Conservation (phyloP, 2,888 invertebrate genomes). For the Iselma pallidipennis region DNA sequence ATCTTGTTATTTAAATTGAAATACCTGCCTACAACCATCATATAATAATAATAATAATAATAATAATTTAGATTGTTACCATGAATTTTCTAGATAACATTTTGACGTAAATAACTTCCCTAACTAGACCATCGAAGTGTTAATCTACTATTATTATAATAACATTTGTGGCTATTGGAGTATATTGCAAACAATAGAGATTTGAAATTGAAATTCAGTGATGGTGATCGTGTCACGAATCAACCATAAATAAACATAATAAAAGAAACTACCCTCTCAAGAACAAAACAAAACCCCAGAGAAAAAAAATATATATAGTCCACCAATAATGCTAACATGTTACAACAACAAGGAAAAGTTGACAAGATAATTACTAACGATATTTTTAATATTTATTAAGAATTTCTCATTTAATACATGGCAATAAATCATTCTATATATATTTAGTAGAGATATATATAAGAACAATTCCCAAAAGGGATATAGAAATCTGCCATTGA, state of each 20-base stretch:
- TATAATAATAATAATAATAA: too few species aligned
- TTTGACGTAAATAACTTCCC: neutral
- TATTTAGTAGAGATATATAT: too few species aligned
- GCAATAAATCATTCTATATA: neutral
- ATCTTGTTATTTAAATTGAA: neutral
- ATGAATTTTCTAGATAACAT: neutral
- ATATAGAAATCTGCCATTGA: constrained; percentile 48
- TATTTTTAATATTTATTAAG: neutral
- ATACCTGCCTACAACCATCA: too few species aligned
- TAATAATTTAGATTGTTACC: neutral
- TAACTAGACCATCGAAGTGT: neutral
- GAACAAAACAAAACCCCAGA: neutral
- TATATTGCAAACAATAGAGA: neutral
- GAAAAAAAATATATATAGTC: too few species aligned
- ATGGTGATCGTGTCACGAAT: constrained; percentile 1
- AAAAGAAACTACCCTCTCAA: neutral
- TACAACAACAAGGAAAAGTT: constrained; percentile 14
- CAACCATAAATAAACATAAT: constrained; percentile 1
- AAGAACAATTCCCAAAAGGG: neutral
- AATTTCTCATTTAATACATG: neutral
- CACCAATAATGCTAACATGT: too few species aligned
- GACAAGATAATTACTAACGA: constrained; percentile 23
- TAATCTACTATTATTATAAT: constrained; percentile 1
- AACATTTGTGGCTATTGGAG: neutral
- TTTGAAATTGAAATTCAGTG: neutral